Base-by-base conservation (phyloP, 2,888 invertebrate species). In the Acleris sparsana region DNA sequence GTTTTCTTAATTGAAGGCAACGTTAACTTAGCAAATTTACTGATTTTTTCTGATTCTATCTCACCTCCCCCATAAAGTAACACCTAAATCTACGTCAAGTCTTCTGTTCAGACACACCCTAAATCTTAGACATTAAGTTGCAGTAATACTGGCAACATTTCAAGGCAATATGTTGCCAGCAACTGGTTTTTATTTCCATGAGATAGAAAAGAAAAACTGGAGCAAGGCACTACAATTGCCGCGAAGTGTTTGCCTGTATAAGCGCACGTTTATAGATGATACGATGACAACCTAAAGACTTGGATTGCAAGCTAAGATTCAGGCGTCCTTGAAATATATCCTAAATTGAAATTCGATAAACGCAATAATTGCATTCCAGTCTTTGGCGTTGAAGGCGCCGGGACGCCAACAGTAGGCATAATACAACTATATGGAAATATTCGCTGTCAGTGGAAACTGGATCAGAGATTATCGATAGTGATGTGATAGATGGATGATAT, bases 351-450 rank as follows among this genome's bases (percentile, higher is more conserved):
- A 55, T 62, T 68, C 66, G 58, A 62, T 69, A 64, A 69, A 70
- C 68, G 68, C 69, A 71, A 69, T 63, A 70, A 53, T 73, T 75
- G 71, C 73, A 73, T 73, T 78, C 76, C 79, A 80, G 78, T 83
- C 81, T 82, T 84, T 82, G 80, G 80, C 75, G 77, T 75, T 73
- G 69, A 73, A 73, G 73, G 73, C 74, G 75, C 73, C 16, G n/a
- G 46, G 17, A 7, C 17, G 46, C n/a, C n/a, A 6, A 6, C 46
- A 17, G 17, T 17, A 43, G 43, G 16, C 16, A 46, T 1, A 46
- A 56, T 63, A 53, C 39, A 66, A 63, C 46, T 46, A 61, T 22
- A 52, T 22, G 58, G 11, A 63, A 22, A 69, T 69, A 66, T 62
- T 63, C 44, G 46, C 53, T 49, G 53, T 57, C 46, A 53, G 33